Percentiles rank a stretch among this genome's conserved stretches.
Conservation (phyloP, 2,113 vertebrate genomes). For the Perca schrenkii region DNA sequence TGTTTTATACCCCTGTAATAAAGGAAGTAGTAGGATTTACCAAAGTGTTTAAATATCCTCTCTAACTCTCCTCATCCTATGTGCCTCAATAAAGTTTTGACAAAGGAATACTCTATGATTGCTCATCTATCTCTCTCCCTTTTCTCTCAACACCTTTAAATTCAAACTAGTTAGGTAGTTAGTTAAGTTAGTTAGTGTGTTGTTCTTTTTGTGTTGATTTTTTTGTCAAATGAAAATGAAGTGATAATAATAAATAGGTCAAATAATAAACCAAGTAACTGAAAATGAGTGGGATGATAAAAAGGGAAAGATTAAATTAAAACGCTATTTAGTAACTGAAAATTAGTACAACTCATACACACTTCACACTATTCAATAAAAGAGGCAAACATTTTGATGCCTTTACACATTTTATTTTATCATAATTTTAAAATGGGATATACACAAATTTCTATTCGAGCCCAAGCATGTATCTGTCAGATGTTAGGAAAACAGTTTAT, state of each 20-base stretch:
- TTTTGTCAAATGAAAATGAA: neutral
- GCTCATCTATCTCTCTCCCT: neutral
- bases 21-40: slow-evolving; percentile 36
- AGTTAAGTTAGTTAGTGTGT: too few relatives aligned
- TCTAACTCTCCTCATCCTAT: slow-evolving; percentile 18
- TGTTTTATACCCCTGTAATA: slow-evolving; percentile 23
- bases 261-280: too few relatives aligned
- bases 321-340: neutral
- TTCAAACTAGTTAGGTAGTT: neutral
- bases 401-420: slow-evolving; percentile 1
- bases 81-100: slow-evolving; percentile 73
- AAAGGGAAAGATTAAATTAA: too few relatives aligned
- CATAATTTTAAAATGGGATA: neutral
- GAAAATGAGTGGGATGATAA: too few relatives aligned
- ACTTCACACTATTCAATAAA: neutral
- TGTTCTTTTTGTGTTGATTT: too few relatives aligned
- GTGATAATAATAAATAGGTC: too few relatives aligned
- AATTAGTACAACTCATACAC: neutral
- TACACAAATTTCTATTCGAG: neutral
- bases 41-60: slow-evolving; percentile 41
- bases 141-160: neutral
- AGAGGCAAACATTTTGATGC: neutral
- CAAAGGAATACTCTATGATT: neutral
- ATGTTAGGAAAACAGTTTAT: neutral
- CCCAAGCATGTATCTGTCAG: neutral